A percentile compares a stretch with the other conserved stretches of the same genome.
phyloP scores from a whole-genome alignment of 2,113 vertebrate genomes.

The Argyrosomus japonicus region DNA sequence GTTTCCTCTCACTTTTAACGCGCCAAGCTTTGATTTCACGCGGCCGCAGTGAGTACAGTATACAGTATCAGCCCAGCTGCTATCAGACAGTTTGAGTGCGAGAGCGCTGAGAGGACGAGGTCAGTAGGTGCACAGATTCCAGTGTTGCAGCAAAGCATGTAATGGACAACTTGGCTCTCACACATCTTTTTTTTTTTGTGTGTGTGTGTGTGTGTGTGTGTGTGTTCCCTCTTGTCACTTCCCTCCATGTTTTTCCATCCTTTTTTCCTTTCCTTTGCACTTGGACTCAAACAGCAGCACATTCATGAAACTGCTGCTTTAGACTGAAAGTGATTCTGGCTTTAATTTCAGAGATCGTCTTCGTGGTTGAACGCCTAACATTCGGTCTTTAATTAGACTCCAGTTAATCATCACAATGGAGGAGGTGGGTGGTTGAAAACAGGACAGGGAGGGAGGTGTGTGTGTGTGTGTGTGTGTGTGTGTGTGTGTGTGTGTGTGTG shows the following conservation, averaged over 20 bases:
- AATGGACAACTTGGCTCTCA: conserved; percentile 72
- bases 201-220: no score
- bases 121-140: conserved; percentile 75
- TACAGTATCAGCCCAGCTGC: conserved; percentile 1
- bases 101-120: conserved; percentile 31
- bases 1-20: neutral
- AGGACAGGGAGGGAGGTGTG: neutral
- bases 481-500: no score
- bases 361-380: no score
- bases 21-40: neutral
- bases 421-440: neutral
- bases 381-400: conserved; percentile 9
- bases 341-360: neutral
- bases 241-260: neutral
- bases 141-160: conserved; percentile 76
- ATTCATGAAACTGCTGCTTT: neutral
- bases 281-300: neutral
- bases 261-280: neutral
- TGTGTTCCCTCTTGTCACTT: neutral
- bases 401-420: neutral
- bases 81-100: neutral
- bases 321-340: neutral
- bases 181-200: conserved; percentile 1
- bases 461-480: neutral
- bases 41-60: neutral